Base-by-base conservation (phyloP, 2,113 vertebrate genomes). In the Ceuthmochares aereus region DNA sequence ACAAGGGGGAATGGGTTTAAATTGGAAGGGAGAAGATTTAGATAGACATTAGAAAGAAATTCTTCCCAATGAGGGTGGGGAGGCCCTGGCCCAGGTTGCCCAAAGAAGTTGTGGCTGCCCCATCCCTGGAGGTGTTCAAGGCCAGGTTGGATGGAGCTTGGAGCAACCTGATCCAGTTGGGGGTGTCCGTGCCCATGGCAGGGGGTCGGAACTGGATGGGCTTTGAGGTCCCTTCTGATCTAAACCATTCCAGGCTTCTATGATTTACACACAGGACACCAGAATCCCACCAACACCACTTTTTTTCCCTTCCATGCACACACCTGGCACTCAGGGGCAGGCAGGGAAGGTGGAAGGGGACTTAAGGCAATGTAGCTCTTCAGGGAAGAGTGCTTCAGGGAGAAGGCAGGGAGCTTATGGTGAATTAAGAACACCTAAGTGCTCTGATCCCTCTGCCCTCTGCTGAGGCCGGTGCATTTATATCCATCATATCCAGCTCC, bases 381-480 rank as follows among this genome's bases (percentile, higher is more conserved):
- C 60, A 62, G 32, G 62, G 58, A 76, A 22, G 7, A 4, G 25
- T 58, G 76, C 59, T 74, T 68, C 86, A 75, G 60, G 19, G 23
- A 43, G 34, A 76, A 73, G 68, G 64, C 60, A 69, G 27, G 66
- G 59, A 87, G 34, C 37, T 68, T 14, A 20, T 1, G 19, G 55
- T 26, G 75, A 84, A 21, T 52, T 26, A 59, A 70, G 76, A 94
- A 89, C 88, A 88, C 93, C 88, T 81, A 84, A 94, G 93, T 82
- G 92, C 69, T 90, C 68, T 82, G 86, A 72, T 60, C 89, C 80
- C 49, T 84, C 3, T 93, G 80, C 88, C 93, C 95, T 95, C 76
- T 75, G 86, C 90, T 79, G 75, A 84, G 89, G 68, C 60, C 79
- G 45, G 72, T 84, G 80, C 90, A 92, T 89, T 87, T 87, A 90